Evolutionary conservation across 2,888 invertebrate species (phyloP), one percentile per base, ranked within the genome.

Genomic region (Aproaerema taeniolella): DNA sequence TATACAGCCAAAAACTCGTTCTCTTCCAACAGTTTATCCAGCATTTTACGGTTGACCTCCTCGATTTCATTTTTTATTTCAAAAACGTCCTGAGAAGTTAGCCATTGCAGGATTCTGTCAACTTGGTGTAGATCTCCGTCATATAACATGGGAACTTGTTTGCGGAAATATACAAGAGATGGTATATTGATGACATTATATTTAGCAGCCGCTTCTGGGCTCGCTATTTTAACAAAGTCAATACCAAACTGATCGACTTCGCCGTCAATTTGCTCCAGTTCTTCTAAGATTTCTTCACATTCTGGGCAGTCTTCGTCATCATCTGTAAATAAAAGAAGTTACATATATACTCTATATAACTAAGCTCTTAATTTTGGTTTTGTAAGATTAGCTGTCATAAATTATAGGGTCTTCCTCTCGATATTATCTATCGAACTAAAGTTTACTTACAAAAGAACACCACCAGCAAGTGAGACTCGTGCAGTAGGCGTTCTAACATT

Each of bases 21-120:
- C 71, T 98, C 98, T 53, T 97, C 95, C 38, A 98, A 80, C 12
- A 98, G 85, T 80, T 98, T 98, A 65, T 98, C 97, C 60, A 98
- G 87, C 96, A 97, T 97, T 82, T 97, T 97, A 47, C 95, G 92
- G 76, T 98, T 97, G 6, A 98, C 98, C 72, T 98, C 97, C 73
- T 97, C 97, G 63, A 98, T 98, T 89, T 97, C 97, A 67, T 96
- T 97, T 87, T 96, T 96, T 38, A 97, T 93, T 80, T 97, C 96
- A 80, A 97, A 96, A 38, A 96, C 95, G 68, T 97, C 97, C 66
- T 97, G 96, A 33, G 96, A 96, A 15, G 97, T 97, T 29, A 97
- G 80, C 97, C 97, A 97, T 47, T 92, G 90, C 3, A 97, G 83
- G 13, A 97, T 91, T 67, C 91, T 92, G 37, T 95, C 95, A 25